Conservation (phyloP, 2,888 invertebrate genomes). For the Baccha elongata region DNA sequence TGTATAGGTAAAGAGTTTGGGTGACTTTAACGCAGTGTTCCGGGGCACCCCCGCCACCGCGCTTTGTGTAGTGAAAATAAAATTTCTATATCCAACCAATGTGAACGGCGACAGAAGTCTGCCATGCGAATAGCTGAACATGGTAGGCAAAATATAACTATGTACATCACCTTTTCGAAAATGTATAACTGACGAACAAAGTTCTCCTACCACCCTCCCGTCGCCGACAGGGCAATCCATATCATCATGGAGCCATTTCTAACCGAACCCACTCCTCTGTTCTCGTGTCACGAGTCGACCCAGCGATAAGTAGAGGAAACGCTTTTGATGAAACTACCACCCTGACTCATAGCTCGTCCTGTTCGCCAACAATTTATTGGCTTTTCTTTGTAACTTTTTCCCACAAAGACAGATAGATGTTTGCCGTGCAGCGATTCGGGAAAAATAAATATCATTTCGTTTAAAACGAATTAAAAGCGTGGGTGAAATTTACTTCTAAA, state of each 20-base stretch:
- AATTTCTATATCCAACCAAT: constrained; percentile 41
- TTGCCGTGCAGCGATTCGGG: constrained; percentile 13
- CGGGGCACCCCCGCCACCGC: constrained; percentile 9
- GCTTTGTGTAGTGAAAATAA: constrained; percentile 29
- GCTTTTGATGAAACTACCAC: constrained; percentile 27
- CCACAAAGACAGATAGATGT: constrained; percentile 11
- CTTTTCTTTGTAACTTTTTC: constrained; percentile 51
- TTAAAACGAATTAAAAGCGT: constrained; percentile 62
- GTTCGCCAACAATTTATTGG: constrained; percentile 61
- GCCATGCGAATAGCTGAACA: constrained; percentile 47
- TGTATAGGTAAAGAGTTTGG: background rate
- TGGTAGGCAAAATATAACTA: constrained; percentile 31
- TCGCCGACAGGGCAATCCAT: constrained; percentile 39
- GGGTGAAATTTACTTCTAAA: background rate
- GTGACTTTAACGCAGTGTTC: constrained; percentile 16
- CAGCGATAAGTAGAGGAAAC: constrained; percentile 35
- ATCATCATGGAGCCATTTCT: constrained; percentile 52
- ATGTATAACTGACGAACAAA: constrained; percentile 52
- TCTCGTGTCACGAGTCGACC: constrained; percentile 31
- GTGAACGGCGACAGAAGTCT: constrained; percentile 67
- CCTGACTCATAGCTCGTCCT: constrained; percentile 15
- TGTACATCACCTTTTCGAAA: constrained; percentile 50
- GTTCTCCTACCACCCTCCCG: background rate
- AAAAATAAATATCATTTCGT: constrained; percentile 56
- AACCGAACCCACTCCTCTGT: constrained; percentile 11